Evolutionary conservation across 2,888 invertebrate species (phyloP).

Genomic region (Torymus tubicola): DNA sequence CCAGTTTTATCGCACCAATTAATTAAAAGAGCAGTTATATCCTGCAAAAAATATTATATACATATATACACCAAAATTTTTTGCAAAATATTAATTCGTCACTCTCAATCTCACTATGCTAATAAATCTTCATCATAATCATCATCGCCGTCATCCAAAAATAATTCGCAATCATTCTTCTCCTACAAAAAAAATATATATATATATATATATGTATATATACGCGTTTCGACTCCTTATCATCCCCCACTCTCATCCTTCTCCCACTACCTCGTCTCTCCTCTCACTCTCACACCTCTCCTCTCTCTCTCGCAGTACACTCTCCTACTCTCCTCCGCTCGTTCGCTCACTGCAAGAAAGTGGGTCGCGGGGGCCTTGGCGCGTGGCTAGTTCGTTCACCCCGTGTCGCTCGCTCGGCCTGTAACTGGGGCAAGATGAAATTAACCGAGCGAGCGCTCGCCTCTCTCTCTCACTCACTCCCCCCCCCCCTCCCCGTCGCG

Average conservation of each 20-base stretch:
- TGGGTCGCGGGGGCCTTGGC: slow-evolving; percentile 75
- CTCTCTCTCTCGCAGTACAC: slow-evolving; percentile 2
- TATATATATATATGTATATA: no score
- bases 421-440: slow-evolving; percentile 83
- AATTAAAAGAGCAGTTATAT: no score
- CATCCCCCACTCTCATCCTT: slow-evolving; percentile 11
- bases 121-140: no score
- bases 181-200: no score
- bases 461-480: slow-evolving; percentile 63
- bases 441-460: slow-evolving; percentile 76
- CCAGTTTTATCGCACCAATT: no score
- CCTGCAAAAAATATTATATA: no score
- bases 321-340: neutral
- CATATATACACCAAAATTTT: no score
- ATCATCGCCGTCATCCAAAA: no score
- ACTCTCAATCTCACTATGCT: neutral
- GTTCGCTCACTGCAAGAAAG: slow-evolving; percentile 66
- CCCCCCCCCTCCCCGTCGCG: slow-evolving; percentile 45
- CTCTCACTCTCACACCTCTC: neutral
- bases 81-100: neutral
- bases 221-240: slow-evolving; percentile 25
- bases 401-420: slow-evolving; percentile 72
- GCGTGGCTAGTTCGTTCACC: slow-evolving; percentile 82
- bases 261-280: neutral
- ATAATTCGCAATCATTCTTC: no score